Evolutionary conservation across 2,797 vertebrate species (phyloP), one percentile per base, ranked within the genome.

Genomic region (Amblyopsis hoosieri): DNA sequence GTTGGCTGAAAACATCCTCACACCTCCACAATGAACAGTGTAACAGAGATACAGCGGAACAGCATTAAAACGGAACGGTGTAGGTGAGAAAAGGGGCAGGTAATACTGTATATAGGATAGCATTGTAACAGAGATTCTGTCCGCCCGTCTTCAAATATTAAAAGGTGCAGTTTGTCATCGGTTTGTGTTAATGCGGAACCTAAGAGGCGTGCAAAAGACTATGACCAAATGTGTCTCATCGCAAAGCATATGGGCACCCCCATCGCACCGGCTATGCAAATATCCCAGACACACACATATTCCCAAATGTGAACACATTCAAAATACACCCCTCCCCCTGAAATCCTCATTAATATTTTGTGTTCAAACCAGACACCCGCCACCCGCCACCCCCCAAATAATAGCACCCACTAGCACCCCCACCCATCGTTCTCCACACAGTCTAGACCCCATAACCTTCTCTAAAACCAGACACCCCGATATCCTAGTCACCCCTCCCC

Each of bases 181-280:
- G 3, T 68, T 45, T 71, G 46, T n/a, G 57, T 66, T 62, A 54
- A 31, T 29, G 62, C 12, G 31, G 60, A 67, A 68, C 51, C 47
- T 58, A 66, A 55, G 60, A 75, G 59, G 64, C 62, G 57, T 69
- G 71, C 12, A 70, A 46, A 65, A 55, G 79, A 17, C 82, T 67
- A 70, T 70, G 84, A 83, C 88, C 72, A 64, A 64, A 77, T 71
- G 46, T 60, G 67, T 60, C 60, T 70, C 37, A 53, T 72, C 57
- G 8, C 53, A 11, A 74, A 54, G 82, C 90, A 90, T 90, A 90
- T 90, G 90, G 87, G 75, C 74, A 58, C 69, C 76, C 83, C 79
- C 58, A 6, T 81, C 62, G 69, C 75, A 80, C 62, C 54, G 49
- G 69, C 71, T 90, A 94, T 94, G 92, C 87, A 92, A 94, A 93